Conservation (phyloP, 2,113 vertebrate species). For the Cyanocitta stelleri region DNA sequence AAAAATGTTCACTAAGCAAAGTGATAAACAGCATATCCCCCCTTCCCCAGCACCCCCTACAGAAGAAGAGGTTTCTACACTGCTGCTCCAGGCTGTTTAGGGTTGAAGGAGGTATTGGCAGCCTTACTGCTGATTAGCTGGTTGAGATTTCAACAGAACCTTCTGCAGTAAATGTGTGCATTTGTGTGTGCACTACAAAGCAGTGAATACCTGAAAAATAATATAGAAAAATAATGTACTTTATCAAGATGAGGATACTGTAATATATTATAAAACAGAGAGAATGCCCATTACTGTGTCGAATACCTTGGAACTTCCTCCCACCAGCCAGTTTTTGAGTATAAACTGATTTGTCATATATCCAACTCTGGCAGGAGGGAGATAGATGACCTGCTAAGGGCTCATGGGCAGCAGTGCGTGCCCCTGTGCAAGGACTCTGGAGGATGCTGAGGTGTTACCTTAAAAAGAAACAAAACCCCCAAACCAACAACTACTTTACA, state of each 20-base stretch:
- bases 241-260: not conserved
- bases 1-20: not conserved
- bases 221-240: not conserved
- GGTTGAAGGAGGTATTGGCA: not conserved
- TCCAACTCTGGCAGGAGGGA: not conserved
- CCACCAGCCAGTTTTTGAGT: not conserved
- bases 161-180: not conserved
- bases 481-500: not conserved
- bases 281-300: not conserved
- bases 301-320: not conserved
- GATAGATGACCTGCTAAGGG: not conserved
- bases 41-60: accelerated
- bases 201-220: not conserved
- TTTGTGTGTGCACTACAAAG: not conserved
- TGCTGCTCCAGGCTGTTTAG: not conserved
- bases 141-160: not conserved
- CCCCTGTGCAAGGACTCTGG: not conserved
- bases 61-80: not conserved
- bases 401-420: not conserved
- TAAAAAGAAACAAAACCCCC: not conserved
- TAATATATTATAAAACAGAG: not conserved
- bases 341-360: not conserved
- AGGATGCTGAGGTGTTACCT: not conserved
- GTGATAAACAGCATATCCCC: not conserved
- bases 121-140: not conserved